Base-by-base conservation (phyloP, 2,888 invertebrate species). In the Himalopsyche kuldschensis region DNA sequence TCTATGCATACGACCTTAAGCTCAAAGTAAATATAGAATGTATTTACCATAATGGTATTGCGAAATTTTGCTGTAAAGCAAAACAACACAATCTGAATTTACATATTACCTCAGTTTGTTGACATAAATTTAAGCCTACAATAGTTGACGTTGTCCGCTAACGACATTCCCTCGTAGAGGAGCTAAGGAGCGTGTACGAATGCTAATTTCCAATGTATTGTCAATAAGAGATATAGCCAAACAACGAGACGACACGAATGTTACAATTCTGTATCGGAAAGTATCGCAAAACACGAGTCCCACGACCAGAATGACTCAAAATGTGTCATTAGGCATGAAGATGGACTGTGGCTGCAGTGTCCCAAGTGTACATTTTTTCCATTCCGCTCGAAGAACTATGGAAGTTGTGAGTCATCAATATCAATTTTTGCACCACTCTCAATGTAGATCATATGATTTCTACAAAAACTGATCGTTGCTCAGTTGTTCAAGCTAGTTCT, bases 131-230 rank as follows among this genome's bases (percentile, higher is more conserved):
- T 69, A 69, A 30, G 69, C 27, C 69, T 30, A 69, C 69, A 69
- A 69, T 69, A 69, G 69, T 69, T 69, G 69, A 69, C 69, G 69
- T 27, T 69, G 69, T 69, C 69, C 69, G 69, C 69, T 69, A 69
- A 69, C 69, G 69, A 69, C 69, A 69, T 30, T 69, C 69, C 69
- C 69, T 69, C 69, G 69, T 69, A 30, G 69, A 30, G 69, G 30
- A 15, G 69, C 69, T 69, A 69, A 69, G 32, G 55, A 80, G 77
- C 84, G 79, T 84, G 82, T 84, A 79, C 55, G 48, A 63, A 82
- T 84, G 84, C 84, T 84, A 84, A 84, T 84, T 35, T 78, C 63
- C 69, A 78, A 63, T 78, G 78, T 78, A 78, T 78, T 82, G 84
- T 82, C 82, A 84, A 81, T 81, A 81, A 81, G 75, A 77, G 78